Percentiles rank a stretch among this genome's conserved stretches.
Conservation (phyloP, 2,888 invertebrate genomes). For the Caenorhabditis zanzibari region DNA sequence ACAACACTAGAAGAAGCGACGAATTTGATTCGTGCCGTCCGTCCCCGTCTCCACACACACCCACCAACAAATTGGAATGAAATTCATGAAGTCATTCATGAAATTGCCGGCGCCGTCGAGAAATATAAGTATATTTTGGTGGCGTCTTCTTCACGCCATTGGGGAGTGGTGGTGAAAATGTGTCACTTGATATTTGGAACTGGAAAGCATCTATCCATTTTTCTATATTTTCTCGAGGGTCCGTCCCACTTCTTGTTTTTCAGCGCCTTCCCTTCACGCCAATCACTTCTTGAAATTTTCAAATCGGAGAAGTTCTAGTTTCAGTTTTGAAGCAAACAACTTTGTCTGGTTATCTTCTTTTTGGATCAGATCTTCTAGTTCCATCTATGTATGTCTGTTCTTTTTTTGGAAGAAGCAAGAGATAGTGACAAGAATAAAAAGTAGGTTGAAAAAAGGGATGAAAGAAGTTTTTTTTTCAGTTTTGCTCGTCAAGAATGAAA, state of each 20-base stretch:
- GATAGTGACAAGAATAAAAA: conserved; percentile 15
- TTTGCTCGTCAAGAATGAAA: conserved; percentile 27
- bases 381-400: conserved; percentile 28
- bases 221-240: conserved; percentile 9
- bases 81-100: conserved; percentile 44
- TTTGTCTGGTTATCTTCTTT: conserved; percentile 22
- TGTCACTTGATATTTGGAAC: conserved; percentile 62
- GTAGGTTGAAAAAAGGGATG: conserved; percentile 6
- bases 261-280: conserved; percentile 18
- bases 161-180: conserved; percentile 20
- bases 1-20: conserved; percentile 23
- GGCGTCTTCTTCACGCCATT: background rate
- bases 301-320: background rate
- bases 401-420: conserved; percentile 4
- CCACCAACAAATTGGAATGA: conserved; percentile 30
- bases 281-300: conserved; percentile 19
- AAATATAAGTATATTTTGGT: conserved; percentile 35
- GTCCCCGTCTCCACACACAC: background rate
- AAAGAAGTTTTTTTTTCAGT: conserved; percentile 1
- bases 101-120: conserved; percentile 30
- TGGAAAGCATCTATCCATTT: conserved; percentile 12
- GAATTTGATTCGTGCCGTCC: conserved; percentile 54
- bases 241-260: conserved; percentile 33
- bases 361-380: conserved; percentile 22
- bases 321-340: conserved; percentile 11